Evolutionary conservation across 2,113 vertebrate species (phyloP), one percentile per base, ranked within the genome.

Genomic region (Nanorana parkeri): DNA sequence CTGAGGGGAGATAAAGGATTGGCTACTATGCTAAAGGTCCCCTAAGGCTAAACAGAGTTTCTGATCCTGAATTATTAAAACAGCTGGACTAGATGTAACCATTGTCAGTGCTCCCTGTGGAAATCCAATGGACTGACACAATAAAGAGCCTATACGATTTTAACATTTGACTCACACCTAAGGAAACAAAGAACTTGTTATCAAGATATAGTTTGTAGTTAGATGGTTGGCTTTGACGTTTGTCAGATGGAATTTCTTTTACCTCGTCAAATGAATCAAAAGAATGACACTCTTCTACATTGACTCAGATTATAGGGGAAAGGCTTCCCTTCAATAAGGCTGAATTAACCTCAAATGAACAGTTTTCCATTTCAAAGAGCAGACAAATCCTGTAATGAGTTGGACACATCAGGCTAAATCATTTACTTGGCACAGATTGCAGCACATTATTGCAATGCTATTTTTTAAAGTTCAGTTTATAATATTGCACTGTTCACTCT

Each of bases 331-430:
- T 75, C 29, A 41, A 61, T 61, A 75, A 23, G 58, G 23, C 54
- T 36, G 5, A 36, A 60, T 5, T 23, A 29, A 24, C 10, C 19
- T 23, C 17, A 58, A 74, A 74, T 60, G 24, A 74, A 61, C 20
- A 58, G 4, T 58, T 24, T n/a, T 76, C 56, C 20, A n/a, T 76
- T 26, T 36, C 60, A 28, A 17, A 19, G 36, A 63, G 58, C 64
- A 52, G n/a, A 77, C 21, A 47, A 61, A 47, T 36, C 74, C 60
- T 52, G 20, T 11, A 51, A 51, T 77, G 60, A 52, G 64, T 77
- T 17, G 51, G 60, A 26, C 32, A 24, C 74, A 51, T 77, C 24
- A 63, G 74, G 52, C n/a, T 51, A 23, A 77, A 41, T 77, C 60
- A 64, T 7, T 60, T 77, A 52, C 51, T 65, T 21, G 65, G 64